Evolutionary conservation across 2,797 vertebrate genomes (phyloP), one percentile per base, ranked within the genome.

Genomic region (Sebastiscus albofasciatus): DNA sequence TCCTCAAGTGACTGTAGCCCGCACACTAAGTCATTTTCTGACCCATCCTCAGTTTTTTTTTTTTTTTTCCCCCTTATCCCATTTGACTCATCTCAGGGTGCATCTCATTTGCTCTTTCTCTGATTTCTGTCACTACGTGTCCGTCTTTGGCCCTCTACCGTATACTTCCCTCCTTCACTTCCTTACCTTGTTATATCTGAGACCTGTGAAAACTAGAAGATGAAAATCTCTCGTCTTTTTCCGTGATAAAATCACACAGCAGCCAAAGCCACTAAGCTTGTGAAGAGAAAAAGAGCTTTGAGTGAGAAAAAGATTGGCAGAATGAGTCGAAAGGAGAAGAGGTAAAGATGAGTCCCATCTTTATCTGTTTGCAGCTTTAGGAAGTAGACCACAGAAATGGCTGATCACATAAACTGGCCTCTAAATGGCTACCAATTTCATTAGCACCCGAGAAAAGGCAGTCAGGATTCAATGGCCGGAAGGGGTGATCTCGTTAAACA

Each of bases 391-490:
- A 80, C 62, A 86, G 83, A 87, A 90, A 84, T 72, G 46, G 80
- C 56, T 77, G 75, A 85, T 89, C 79, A 79, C 77, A 89, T 82
- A 81, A 88, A 86, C 81, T 89, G 86, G 87, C 83, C 86, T 82
- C 62, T 92, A 91, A 94, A 94, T 89, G 81, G 81, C 85, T 66
- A 82, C 83, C 89, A 84, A 87, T 89, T 94, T 93, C 89, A 95
- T 92, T 94, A 92, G 89, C 79, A 62, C 46, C 87, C 72, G 83
- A 91, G 87, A 92, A 81, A 92, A 90, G 75, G 85, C 79, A 67
- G 69, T 85, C 80, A 26, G 90, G 77, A 90, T 89, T 90, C 87
- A 90, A 80, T 90, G 81, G 84, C 87, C 90, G 81, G 82, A 87
- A 90, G 84, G 75, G 72, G 66, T 85, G 86, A 90, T 89, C 88